phyloP scores from a whole-genome alignment of 2,113 vertebrate genomes.

The Carassius carassius region DNA sequence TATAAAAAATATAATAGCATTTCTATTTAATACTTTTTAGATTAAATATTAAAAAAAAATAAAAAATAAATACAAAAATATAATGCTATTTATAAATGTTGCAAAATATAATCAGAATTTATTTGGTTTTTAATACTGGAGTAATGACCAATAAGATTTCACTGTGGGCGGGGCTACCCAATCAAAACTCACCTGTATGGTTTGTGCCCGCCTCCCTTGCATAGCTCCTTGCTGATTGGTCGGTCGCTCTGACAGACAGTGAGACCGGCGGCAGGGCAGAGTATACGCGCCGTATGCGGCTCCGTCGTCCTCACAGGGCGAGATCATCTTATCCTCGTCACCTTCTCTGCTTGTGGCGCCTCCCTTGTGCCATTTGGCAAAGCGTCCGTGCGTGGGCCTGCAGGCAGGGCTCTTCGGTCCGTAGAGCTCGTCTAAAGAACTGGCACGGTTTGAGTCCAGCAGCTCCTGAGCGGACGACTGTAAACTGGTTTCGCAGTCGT shows the following conservation, averaged over 20 bases:
- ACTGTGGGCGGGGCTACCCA: background rate
- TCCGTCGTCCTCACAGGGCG: conserved; percentile 75
- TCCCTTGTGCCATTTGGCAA: conserved; percentile 78
- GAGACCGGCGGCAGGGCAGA: conserved; percentile 91
- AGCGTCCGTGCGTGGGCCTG: conserved; percentile 75
- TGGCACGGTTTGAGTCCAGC: conserved; percentile 72
- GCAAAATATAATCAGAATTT: background rate
- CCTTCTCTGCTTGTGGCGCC: conserved; percentile 64
- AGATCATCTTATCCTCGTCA: conserved; percentile 77
- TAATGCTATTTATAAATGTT: too few relatives aligned
- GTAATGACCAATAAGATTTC: background rate
- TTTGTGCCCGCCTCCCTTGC: conserved; percentile 89
- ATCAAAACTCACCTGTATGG: conserved; percentile 86
- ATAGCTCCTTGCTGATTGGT: conserved; percentile 79
- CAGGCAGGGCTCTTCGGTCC: conserved; percentile 71
- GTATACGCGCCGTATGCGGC: conserved; percentile 86
- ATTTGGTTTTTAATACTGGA: background rate
- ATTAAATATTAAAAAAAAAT: too few relatives aligned
- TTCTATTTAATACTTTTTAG: too few relatives aligned
- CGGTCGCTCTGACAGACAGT: conserved; percentile 92
- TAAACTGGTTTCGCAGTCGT: conserved; percentile 68
- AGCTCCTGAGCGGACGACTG: conserved; percentile 69
- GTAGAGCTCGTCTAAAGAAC: conserved; percentile 88
- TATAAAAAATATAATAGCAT: too few relatives aligned
- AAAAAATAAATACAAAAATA: too few relatives aligned